These are phyloP conservation scores for Cheilinus undulatus DNA, from an alignment of 2,113 vertebrate species.

Conservation along the genomic window DNA sequence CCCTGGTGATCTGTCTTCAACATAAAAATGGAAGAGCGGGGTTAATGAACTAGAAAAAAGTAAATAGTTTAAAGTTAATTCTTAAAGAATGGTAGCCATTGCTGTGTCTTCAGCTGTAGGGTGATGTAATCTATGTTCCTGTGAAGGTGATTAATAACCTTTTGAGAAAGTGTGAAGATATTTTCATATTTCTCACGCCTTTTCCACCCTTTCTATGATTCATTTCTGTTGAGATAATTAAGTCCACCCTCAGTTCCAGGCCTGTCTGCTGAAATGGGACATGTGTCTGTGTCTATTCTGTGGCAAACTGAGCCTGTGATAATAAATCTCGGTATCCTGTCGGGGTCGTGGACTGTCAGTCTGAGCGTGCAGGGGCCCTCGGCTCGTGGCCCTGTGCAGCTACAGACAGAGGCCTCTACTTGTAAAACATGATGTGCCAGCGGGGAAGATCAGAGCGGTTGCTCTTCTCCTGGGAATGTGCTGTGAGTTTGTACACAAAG, in stretches of 20 bases:
- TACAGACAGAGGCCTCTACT: slow-evolving; percentile 46
- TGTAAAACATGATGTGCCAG: slow-evolving; percentile 71
- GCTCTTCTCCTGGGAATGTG: slow-evolving; percentile 64
- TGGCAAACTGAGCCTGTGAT: slow-evolving; percentile 52
- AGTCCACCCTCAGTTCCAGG: slow-evolving; percentile 28
- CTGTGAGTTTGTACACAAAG: slow-evolving; percentile 63
- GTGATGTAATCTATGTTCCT: neutral
- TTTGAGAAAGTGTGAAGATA: neutral
- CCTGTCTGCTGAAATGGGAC: slow-evolving; percentile 28
- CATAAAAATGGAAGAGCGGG: neutral
- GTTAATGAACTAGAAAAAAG: neutral
- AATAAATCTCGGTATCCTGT: slow-evolving; percentile 54
- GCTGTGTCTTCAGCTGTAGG: too few relatives aligned
- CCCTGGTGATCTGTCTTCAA: too few relatives aligned
- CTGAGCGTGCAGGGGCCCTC: slow-evolving; percentile 14
- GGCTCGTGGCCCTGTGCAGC: slow-evolving; percentile 1
- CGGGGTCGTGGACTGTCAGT: slow-evolving; percentile 52
- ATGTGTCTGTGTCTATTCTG: slow-evolving; percentile 39
- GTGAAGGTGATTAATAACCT: neutral
- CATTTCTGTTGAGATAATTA: slow-evolving; percentile 27
- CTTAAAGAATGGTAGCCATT: neutral
- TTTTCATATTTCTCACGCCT: slow-evolving; percentile 14
- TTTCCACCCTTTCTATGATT: slow-evolving; percentile 23
- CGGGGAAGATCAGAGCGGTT: slow-evolving; percentile 51
- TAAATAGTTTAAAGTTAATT: neutral